Evolutionary conservation across 2,113 vertebrate species (phyloP).

Genomic region (Crotalus viridis): DNA sequence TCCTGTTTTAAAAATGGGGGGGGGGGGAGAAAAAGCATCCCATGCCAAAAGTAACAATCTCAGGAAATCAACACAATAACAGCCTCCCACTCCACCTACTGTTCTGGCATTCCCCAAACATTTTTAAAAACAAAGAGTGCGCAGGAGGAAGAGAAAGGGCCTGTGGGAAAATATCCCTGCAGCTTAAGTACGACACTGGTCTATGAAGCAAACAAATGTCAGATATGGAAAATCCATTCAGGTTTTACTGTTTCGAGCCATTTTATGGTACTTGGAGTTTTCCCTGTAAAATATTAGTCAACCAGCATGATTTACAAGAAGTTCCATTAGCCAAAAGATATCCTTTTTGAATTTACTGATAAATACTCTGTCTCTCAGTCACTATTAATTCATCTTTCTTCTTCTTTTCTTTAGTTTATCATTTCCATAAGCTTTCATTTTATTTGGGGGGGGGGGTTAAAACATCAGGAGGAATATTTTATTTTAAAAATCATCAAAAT

Average conservation of each 20-base stretch:
- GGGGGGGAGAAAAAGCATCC: slow-evolving; percentile 43
- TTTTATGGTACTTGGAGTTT: neutral
- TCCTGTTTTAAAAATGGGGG: slow-evolving; percentile 42
- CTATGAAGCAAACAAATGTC: neutral
- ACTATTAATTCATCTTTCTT: neutral
- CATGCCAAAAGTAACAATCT: slow-evolving; percentile 62
- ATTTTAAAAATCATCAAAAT: neutral
- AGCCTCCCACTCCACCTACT: slow-evolving; percentile 69
- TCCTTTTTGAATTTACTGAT: neutral
- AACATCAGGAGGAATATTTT: neutral
- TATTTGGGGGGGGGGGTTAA: neutral
- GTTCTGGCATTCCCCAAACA: slow-evolving; percentile 42
- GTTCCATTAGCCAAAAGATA: neutral
- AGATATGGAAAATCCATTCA: neutral
- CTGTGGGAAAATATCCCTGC: slow-evolving; percentile 44
- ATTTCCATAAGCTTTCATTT: neutral
- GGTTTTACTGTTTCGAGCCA: neutral
- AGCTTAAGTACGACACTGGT: neutral
- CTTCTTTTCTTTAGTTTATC: neutral
- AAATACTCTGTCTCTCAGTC: neutral
- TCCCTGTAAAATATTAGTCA: neutral
- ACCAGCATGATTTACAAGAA: neutral
- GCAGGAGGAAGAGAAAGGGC: slow-evolving; percentile 39
- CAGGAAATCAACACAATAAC: slow-evolving; percentile 74
- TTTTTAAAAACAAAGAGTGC: slow-evolving; percentile 40